Conservation (phyloP, 2,113 vertebrate genomes). For the Eulemur macaco region DNA sequence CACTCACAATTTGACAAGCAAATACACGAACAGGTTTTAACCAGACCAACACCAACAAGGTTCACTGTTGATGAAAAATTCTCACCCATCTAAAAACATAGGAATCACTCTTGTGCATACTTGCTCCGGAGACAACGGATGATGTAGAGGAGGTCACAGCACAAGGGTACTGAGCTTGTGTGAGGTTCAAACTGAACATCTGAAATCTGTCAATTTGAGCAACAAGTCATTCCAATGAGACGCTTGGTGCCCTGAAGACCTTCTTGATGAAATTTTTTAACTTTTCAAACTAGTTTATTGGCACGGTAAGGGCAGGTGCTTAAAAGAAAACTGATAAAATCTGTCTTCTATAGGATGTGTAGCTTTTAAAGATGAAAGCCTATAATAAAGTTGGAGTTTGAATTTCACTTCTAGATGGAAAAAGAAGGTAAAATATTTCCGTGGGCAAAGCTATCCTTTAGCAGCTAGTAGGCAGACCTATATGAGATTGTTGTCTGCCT, state of each 20-base stretch:
- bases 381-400: background rate
- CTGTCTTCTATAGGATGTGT: background rate
- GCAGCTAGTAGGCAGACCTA: background rate
- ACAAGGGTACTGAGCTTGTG: background rate
- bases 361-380: background rate
- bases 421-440: background rate
- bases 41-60: background rate
- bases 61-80: slow-evolving; percentile 34
- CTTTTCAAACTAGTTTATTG: background rate
- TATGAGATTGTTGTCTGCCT: background rate
- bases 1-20: slow-evolving; percentile 50
- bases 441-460: background rate
- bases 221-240: background rate
- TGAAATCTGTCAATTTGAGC: background rate
- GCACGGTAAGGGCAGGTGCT: background rate
- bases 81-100: slow-evolving; percentile 25
- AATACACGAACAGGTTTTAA: slow-evolving; percentile 49
- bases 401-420: background rate
- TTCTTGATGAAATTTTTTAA: background rate
- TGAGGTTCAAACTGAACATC: slow-evolving; percentile 17
- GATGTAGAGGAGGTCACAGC: background rate
- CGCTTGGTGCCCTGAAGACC: background rate
- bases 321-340: background rate
- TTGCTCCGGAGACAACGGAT: background rate
- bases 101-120: background rate